phyloP scores from a whole-genome alignment of 2,888 invertebrate species.

The Cephus rjabovi region DNA sequence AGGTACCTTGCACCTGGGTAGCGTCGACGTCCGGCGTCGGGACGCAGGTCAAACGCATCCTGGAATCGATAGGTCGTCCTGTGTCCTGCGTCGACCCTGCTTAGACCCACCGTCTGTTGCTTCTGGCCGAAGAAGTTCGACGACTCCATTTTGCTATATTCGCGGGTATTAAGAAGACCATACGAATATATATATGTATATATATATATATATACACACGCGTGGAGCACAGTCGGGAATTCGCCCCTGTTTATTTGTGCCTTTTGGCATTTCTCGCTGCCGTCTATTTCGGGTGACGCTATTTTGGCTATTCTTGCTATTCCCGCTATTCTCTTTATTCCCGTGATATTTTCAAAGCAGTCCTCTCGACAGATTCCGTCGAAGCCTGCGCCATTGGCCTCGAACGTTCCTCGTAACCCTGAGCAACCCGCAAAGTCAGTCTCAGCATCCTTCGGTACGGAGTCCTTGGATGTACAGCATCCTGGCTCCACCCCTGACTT shows the following conservation, averaged over 20 bases:
- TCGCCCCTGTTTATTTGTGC: not conserved
- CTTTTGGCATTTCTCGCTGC: not conserved
- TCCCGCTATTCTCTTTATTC: slow-evolving; percentile 3
- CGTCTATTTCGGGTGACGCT: not conserved
- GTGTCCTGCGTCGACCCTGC: too few species aligned
- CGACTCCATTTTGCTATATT: too few species aligned
- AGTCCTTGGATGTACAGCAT: not conserved
- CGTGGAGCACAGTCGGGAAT: too few species aligned
- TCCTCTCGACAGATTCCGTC: not conserved
- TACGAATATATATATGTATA: too few species aligned
- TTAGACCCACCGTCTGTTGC: too few species aligned
- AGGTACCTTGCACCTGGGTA: too few species aligned
- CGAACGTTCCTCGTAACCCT: not conserved
- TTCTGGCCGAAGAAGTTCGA: too few species aligned
- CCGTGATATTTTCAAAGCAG: not conserved
- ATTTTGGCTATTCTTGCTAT: not conserved
- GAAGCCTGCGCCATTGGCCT: not conserved
- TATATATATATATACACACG: too few species aligned
- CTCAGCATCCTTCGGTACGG: not conserved
- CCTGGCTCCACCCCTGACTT: not conserved
- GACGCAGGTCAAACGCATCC: too few species aligned
- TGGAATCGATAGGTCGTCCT: too few species aligned
- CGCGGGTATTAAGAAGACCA: too few species aligned
- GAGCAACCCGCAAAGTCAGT: not conserved
- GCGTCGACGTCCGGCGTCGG: too few species aligned